These are phyloP conservation scores for Ispidina picta DNA, from an alignment of 2,797 vertebrate genomes.

Conservation along the genomic window DNA sequence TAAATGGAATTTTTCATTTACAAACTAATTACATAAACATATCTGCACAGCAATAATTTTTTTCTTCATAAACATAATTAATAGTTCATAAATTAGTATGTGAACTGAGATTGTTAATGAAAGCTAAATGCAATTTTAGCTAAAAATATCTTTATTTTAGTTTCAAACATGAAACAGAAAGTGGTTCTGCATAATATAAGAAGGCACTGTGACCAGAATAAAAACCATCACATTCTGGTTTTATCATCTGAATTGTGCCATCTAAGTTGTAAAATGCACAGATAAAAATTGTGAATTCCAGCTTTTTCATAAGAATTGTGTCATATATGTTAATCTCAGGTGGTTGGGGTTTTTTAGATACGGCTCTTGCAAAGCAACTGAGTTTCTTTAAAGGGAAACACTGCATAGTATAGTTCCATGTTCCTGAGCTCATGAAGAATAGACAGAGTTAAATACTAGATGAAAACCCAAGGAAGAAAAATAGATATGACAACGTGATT, in stretches of 20 bases:
- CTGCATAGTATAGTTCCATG: background rate
- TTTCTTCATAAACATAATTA: background rate
- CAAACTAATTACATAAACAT: background rate
- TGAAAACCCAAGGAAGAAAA: background rate
- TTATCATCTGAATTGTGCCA: background rate
- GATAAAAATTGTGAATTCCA: background rate
- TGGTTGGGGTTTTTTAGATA: background rate
- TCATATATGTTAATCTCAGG: background rate
- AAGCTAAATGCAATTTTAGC: background rate
- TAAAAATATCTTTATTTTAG: background rate
- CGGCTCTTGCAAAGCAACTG: background rate
- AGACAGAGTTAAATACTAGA: background rate
- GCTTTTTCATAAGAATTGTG: background rate
- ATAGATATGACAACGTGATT: background rate
- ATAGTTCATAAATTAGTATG: background rate
- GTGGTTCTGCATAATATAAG: background rate
- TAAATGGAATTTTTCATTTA: background rate
- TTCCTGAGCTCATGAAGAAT: background rate
- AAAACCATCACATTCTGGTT: background rate
- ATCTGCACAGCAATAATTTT: background rate
- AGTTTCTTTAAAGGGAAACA: background rate
- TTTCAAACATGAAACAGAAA: background rate
- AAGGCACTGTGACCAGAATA: rapidly evolving
- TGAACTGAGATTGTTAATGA: background rate
- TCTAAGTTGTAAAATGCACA: background rate